phyloP scores from a whole-genome alignment of 2,888 invertebrate species.

The Celastrina argiolus region DNA sequence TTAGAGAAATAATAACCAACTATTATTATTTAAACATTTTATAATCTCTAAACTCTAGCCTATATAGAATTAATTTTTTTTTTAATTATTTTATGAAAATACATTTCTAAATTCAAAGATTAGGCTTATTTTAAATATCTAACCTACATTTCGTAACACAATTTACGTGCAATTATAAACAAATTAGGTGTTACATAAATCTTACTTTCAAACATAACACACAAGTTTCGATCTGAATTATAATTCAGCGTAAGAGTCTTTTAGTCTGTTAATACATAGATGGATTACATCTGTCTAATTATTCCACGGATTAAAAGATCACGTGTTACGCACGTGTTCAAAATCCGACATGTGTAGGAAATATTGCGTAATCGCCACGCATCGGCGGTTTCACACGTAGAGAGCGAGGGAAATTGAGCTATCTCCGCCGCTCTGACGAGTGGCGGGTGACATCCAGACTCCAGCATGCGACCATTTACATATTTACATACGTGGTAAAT shows the following conservation, averaged over 20 bases:
- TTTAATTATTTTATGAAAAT: no score
- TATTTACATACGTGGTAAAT: no score
- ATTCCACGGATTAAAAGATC: slow-evolving; percentile 8
- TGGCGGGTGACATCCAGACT: neutral
- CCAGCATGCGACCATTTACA: slow-evolving; percentile 1
- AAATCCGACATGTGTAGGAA: neutral
- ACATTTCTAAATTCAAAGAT: no score
- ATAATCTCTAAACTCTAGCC: no score
- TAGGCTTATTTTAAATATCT: no score
- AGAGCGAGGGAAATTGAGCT: slow-evolving; percentile 48
- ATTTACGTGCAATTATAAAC: no score
- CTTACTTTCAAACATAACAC: neutral
- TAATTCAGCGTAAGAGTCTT: neutral
- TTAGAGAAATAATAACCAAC: no score
- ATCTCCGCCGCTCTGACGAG: neutral
- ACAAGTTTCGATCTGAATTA: neutral
- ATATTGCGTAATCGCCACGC: slow-evolving; percentile 48
- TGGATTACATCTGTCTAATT: neutral
- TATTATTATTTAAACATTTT: no score
- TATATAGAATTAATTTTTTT: no score
- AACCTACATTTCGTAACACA: no score
- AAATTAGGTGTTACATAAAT: slow-evolving; percentile 4
- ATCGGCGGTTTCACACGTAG: slow-evolving; percentile 55
- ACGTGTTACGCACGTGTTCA: neutral
- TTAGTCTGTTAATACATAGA: neutral